These are phyloP conservation scores for Burhinus oedicnemus DNA, from an alignment of 2,113 vertebrate species.

Conservation along the genomic window DNA sequence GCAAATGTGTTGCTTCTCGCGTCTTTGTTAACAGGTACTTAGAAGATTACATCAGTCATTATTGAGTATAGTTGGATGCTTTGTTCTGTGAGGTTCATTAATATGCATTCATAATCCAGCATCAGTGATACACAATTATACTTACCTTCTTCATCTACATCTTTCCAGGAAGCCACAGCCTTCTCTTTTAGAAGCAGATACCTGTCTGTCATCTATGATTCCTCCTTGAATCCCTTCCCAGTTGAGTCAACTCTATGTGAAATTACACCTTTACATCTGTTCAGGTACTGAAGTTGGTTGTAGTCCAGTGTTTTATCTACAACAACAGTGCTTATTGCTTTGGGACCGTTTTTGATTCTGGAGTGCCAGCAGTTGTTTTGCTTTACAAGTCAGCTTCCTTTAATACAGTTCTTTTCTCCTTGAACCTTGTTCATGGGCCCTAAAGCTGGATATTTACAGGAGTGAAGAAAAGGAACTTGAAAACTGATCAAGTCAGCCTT, in stretches of 20 bases:
- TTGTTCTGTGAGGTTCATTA: not conserved
- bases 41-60: not conserved
- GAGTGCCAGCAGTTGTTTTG: not conserved
- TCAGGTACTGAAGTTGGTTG: not conserved
- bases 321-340: not conserved
- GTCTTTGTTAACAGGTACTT: not conserved
- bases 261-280: not conserved
- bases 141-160: not conserved
- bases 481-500: not conserved
- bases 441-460: not conserved
- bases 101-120: not conserved
- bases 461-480: not conserved
- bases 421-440: fast-evolving
- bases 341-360: not conserved
- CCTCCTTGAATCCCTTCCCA: not conserved
- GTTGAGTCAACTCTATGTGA: not conserved
- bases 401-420: not conserved
- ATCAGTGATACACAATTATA: not conserved
- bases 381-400: not conserved
- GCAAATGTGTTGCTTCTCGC: not conserved
- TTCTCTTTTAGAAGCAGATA: not conserved
- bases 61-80: not conserved
- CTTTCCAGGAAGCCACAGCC: not conserved
- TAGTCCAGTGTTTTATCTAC: not conserved
- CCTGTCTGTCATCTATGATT: not conserved